Conservation (phyloP, 1,140 invertebrate species). For the Aphelinus atriplicis region DNA sequence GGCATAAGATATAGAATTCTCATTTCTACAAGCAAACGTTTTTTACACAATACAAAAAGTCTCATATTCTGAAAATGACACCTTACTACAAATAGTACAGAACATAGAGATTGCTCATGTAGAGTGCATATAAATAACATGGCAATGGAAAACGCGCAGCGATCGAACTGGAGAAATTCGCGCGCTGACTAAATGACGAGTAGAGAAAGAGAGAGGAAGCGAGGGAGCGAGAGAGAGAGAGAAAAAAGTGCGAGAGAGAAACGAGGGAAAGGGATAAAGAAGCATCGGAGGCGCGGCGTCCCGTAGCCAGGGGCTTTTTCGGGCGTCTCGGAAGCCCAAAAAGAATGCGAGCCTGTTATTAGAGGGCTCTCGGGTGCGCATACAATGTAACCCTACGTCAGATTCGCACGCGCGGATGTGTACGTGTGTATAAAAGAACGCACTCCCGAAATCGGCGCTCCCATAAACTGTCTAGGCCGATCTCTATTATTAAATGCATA, state of each 20-base stretch:
- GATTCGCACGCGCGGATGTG: background rate
- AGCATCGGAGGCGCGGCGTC: constrained; percentile 50
- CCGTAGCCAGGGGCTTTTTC: constrained; percentile 19
- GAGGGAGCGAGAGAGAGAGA: no score
- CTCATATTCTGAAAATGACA: no score
- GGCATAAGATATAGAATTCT: no score
- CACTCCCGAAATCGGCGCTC: constrained; percentile 26
- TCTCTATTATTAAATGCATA: constrained; percentile 66
- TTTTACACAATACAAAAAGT: no score
- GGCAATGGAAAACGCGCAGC: no score
- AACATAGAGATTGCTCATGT: no score
- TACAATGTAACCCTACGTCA: constrained; percentile 16
- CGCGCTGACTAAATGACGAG: constrained; percentile 9
- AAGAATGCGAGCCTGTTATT: constrained; percentile 63
- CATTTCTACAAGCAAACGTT: no score
- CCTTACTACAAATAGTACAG: no score
- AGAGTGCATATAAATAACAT: no score
- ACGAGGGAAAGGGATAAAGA: constrained; percentile 46
- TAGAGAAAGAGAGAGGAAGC: background rate
- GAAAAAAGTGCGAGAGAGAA: constrained; percentile 13
- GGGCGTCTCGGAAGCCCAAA: constrained; percentile 47
- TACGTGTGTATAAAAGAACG: background rate
- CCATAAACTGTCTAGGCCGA: constrained; percentile 37
- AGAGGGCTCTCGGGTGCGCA: constrained; percentile 39
- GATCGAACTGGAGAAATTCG: background rate